These are phyloP conservation scores for Mus spicilegus DNA, from an alignment of 2,113 vertebrate genomes.

Conservation along the genomic window DNA sequence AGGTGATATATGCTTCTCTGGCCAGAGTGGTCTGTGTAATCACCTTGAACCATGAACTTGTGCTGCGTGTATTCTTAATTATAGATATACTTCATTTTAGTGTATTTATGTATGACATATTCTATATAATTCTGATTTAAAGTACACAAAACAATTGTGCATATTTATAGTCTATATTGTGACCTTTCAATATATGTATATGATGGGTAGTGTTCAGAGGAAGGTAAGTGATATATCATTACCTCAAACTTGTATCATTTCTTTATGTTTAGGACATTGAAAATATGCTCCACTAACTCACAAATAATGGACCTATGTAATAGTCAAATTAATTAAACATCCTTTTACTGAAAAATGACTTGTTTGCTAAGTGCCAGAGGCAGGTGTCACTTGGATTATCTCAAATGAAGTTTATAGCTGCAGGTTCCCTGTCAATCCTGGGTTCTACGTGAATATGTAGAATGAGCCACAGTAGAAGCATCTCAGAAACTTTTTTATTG, in stretches of 20 bases:
- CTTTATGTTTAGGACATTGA: background rate
- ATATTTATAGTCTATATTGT: background rate
- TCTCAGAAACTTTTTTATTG: background rate
- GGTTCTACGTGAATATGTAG: background rate
- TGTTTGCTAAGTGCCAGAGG: background rate
- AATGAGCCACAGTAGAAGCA: background rate
- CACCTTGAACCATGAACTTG: slow-evolving; percentile 37
- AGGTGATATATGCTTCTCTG: background rate
- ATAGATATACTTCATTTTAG: background rate
- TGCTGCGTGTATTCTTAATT: background rate
- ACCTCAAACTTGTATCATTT: background rate
- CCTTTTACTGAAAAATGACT: background rate
- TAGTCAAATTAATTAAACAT: slow-evolving; percentile 40
- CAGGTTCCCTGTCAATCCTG: background rate
- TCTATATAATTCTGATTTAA: background rate
- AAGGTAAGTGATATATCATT: background rate
- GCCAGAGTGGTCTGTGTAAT: background rate
- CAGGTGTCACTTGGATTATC: background rate
- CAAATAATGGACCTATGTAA: slow-evolving; percentile 11
- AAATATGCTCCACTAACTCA: background rate
- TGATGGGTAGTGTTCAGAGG: background rate
- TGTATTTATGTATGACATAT: background rate
- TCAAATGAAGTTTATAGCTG: background rate
- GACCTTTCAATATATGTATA: background rate
- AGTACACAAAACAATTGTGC: background rate